These are phyloP conservation scores for Oceanites oceanicus DNA, from an alignment of 2,113 vertebrate genomes.

Conservation along the genomic window DNA sequence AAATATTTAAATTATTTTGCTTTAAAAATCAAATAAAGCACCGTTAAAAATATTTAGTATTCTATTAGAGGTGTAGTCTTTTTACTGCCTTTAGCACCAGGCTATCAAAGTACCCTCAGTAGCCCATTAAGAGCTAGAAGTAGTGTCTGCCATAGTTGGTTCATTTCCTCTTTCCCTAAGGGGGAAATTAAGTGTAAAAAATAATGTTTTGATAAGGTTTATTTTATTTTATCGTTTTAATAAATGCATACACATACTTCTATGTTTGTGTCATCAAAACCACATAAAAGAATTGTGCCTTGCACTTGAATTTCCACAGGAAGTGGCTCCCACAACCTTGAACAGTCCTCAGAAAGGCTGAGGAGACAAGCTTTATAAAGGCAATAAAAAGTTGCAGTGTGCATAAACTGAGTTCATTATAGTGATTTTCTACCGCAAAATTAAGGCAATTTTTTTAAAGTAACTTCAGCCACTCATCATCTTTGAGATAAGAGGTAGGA, in stretches of 20 bases:
- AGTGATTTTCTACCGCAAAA: not conserved
- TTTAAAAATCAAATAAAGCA: not conserved
- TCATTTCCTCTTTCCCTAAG: not conserved
- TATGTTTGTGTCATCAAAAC: not conserved
- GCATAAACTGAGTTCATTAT: not conserved
- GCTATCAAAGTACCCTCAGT: not conserved
- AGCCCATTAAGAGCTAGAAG: not conserved
- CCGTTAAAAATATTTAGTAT: not conserved
- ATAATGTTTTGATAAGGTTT: not conserved
- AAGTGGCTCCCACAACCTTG: not conserved
- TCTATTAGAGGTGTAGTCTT: not conserved
- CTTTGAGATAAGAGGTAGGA: not conserved
- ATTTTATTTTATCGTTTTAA: not conserved
- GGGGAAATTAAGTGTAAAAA: not conserved
- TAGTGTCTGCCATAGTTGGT: not conserved
- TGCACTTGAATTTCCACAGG: not conserved
- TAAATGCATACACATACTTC: not conserved
- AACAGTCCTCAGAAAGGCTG: not conserved
- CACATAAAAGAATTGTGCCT: not conserved
- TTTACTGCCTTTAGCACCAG: not conserved
- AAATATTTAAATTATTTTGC: not conserved
- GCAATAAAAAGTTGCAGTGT: not conserved
- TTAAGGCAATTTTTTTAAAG: not conserved
- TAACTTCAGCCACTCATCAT: not conserved
- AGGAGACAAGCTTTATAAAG: not conserved